Base-by-base conservation (phyloP, 2,113 vertebrate genomes). In the cat (Felis catus) region DNA sequence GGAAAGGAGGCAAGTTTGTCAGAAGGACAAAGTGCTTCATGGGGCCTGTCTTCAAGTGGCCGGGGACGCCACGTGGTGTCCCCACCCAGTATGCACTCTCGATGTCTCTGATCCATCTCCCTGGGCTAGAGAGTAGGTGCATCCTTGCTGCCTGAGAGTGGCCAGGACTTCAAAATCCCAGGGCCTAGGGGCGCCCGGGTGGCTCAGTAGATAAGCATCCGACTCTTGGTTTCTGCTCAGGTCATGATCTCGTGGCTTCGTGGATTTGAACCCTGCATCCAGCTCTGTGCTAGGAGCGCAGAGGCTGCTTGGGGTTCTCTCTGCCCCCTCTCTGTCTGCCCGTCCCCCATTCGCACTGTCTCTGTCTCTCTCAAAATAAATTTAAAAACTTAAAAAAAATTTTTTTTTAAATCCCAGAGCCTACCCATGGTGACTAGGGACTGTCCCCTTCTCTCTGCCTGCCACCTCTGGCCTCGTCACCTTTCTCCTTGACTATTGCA, bases 391-490 rank as follows among this genome's bases (percentile, higher is more conserved):
- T 61, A 23, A 61, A 61, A 61, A 61, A 23, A 61, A 23, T 2
- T 2, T 7, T 8, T 58, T 16, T 4, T 41, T 9, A 33, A 7
- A 5, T 63, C 45, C 68, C 14, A 11, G 36, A 61, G 68, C 55
- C 36, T 61, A 41, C n/a, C 55, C 23, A 0, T 3, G 25, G 5
- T 71, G 33, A 73, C 12, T 2, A 53, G 19, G n/a, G 53, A 16
- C 39, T 58, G 8, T 68, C n/a, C 18, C 63, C 53, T 41, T n/a
- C 7, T 31, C 36, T 58, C 51, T 48, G 65, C 63, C 68, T 2
- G 8, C 73, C 66, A 68, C 94, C 91, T 96, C 80, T 45, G 41
- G n/a, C 73, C 94, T 91, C 7, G 7, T 92, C 55, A 45, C 92
- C 82, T 93, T 85, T 95, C 89, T 91, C 48, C 85, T 55, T 18